Evolutionary conservation across 2,113 vertebrate species (phyloP), one percentile per base, ranked within the genome.

Genomic region (Sinocyclocheilus anshuiensis): DNA sequence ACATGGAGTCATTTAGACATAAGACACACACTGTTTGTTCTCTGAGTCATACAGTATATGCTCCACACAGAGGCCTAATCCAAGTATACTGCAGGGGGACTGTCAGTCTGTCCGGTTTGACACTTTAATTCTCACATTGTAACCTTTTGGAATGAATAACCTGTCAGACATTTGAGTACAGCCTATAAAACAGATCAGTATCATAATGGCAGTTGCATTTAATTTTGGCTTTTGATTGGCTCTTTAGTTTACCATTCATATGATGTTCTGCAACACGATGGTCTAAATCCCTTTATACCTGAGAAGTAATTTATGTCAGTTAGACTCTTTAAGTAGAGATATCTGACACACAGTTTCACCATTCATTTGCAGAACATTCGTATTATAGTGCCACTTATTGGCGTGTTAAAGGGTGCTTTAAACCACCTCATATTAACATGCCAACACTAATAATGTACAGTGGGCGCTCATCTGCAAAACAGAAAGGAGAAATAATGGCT

Each of bases 401-500:
- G 15, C n/a, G 4, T 24, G 29, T 83, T 81, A 67, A 71, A 53
- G 81, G 45, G 18, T 36, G 22, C 53, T 59, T 71, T 84, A 84
- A 75, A 74, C 29, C 29, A 20, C 29, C 29, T 75, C 50, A 3
- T 74, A 84, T 84, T 84, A 84, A 84, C 69, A 36, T 84, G 69
- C 36, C 82, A 74, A 59, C 82, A 83, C 45, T 83, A 71, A 83
- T 83, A 59, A 59, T 74, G 50, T 59, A 84, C 69, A 39, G 18
- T 39, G 67, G 81, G 48, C 9, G 18, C 33, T 39, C 63, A 71
- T 80, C 48, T 86, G 53, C 77, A 24, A n/a, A 50, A 65, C 22
- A 82, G 69, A 24, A 24, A 82, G 71, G 69, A 50, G 57, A 82
- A 67, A 81, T 82, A 81, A 86, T 86, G 55, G 82, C 69, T 42